Evolutionary conservation across 2,797 vertebrate species (phyloP).

Genomic region (Meriones psammophilus): DNA sequence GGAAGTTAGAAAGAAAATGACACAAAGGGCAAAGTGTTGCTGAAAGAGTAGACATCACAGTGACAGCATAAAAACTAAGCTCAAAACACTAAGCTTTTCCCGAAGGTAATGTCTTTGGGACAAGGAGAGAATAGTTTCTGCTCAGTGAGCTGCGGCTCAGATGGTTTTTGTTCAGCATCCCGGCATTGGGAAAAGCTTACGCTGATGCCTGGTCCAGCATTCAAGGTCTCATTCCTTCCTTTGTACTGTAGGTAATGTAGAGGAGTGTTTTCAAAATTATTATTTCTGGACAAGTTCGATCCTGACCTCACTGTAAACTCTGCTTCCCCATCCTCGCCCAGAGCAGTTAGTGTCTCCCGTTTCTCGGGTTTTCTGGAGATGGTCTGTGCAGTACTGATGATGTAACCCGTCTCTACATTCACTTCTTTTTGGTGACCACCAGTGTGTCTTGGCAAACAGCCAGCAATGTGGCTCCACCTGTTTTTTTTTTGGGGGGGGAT

Average conservation of each 20-base stretch:
- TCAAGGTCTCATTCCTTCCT: not conserved
- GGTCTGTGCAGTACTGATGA: not conserved
- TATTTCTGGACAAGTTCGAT: not conserved
- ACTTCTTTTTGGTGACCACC: not conserved
- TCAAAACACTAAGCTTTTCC: not conserved
- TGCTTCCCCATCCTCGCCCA: too few species aligned
- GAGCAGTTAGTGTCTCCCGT: not conserved
- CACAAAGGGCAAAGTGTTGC: not conserved
- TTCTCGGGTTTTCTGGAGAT: not conserved
- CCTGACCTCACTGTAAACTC: not conserved
- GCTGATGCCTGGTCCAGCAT: not conserved
- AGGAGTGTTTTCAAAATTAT: not conserved
- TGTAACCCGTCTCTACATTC: not conserved
- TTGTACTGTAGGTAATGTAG: not conserved
- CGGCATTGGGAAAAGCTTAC: not conserved
- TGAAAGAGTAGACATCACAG: rapidly evolving
- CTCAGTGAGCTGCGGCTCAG: not conserved
- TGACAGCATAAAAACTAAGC: not conserved
- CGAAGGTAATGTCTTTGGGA: not conserved
- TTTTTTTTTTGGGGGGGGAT: too few species aligned
- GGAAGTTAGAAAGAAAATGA: not conserved
- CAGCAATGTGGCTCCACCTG: not conserved
- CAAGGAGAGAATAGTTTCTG: not conserved
- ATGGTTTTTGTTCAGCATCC: not conserved
- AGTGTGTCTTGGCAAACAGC: not conserved